Percentiles rank a stretch among this genome's conserved stretches.
Conservation (phyloP, 2,797 vertebrate genomes). For the Clarias platycephalus region DNA sequence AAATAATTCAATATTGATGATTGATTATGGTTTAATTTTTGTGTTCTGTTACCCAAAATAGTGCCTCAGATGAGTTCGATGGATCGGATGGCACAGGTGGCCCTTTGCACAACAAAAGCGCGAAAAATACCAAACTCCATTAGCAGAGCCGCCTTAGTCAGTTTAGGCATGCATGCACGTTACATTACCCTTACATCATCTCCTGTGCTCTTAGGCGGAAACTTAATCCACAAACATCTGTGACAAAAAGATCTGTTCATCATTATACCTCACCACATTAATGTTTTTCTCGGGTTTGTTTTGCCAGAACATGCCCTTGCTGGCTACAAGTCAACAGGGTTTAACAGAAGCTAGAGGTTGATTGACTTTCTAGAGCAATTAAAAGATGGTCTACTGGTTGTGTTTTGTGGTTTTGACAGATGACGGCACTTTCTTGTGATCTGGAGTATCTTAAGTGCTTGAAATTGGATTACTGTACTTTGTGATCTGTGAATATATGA, state of each 20-base stretch:
- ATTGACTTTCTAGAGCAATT: conserved; percentile 33
- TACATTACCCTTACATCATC: conserved; percentile 49
- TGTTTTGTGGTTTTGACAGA: conserved; percentile 38
- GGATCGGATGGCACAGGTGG: conserved; percentile 41
- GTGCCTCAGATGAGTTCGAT: conserved; percentile 32
- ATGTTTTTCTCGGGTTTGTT: conserved; percentile 39
- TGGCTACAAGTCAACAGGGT: conserved; percentile 21
- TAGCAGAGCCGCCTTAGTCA: conserved; percentile 35
- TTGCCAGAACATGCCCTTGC: conserved; percentile 17
- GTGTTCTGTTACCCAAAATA: conserved; percentile 31
- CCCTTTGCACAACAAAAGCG: conserved; percentile 36
- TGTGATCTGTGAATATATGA: conserved; percentile 20
- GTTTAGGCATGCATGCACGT: conserved; percentile 16
- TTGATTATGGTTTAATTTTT: conserved; percentile 35
- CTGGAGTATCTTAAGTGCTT: conserved; percentile 1
- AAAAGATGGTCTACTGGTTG: conserved; percentile 24
- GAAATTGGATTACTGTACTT: conserved; percentile 22
- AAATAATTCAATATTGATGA: conserved; percentile 1
- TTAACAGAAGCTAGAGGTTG: conserved; percentile 2
- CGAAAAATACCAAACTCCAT: conserved; percentile 20
- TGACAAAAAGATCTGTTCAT: conserved; percentile 25
- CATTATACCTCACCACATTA: conserved; percentile 39
- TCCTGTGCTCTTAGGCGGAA: conserved; percentile 41
- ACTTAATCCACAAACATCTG: conserved; percentile 40
- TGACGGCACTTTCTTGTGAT: conserved; percentile 3